Percentiles rank a stretch among this genome's conserved stretches.
phyloP scores from a whole-genome alignment of 2,113 vertebrate species.

The Okapia johnstoni region DNA sequence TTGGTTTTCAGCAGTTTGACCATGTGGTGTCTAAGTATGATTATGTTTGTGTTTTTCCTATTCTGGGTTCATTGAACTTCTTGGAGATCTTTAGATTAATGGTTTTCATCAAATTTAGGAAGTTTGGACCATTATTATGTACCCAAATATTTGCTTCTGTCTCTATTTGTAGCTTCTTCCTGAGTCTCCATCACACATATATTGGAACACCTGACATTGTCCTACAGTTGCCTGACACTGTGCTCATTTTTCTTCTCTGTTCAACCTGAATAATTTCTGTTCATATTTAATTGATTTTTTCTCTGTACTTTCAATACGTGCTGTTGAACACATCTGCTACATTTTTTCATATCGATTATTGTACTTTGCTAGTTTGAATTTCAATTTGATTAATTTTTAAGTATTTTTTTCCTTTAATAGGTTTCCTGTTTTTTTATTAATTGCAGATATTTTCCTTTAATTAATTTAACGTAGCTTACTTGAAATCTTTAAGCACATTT shows the following conservation, averaged over 20 bases:
- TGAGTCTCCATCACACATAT: not conserved
- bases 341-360: not conserved
- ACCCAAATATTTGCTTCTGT: not conserved
- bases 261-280: not conserved
- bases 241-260: not conserved
- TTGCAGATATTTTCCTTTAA: not conserved
- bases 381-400: not conserved
- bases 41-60: not conserved
- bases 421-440: not conserved
- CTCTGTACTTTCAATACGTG: not conserved
- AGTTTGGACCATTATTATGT: not conserved
- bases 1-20: not conserved
- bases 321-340: not conserved
- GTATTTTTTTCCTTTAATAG: not conserved
- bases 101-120: not conserved
- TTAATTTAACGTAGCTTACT: not conserved
- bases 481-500: not conserved
- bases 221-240: not conserved
- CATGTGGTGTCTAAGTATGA: not conserved
- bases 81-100: not conserved
- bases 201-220: not conserved
- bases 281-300: not conserved
- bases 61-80: not conserved
- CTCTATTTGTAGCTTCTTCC: not conserved
- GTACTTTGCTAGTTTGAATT: not conserved